Percentiles rank a stretch among this genome's conserved stretches.
These are phyloP conservation scores for Scaptomyza cyrtandrae DNA, from an alignment of 2,888 invertebrate species.

Conservation along the genomic window DNA sequence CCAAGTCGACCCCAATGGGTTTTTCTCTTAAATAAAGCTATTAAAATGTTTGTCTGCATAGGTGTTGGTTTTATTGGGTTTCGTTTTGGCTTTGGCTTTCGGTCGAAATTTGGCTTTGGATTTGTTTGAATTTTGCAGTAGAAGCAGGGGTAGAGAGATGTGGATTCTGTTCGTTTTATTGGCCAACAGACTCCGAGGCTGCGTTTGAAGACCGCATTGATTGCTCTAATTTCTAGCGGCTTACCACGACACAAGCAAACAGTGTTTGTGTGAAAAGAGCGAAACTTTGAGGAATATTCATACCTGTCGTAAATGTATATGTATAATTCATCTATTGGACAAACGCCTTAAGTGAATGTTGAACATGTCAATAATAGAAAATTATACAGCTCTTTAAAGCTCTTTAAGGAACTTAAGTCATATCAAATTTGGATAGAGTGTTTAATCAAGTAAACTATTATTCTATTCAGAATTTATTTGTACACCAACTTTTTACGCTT, in stretches of 20 bases:
- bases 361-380: no score
- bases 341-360: no score
- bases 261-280: neutral
- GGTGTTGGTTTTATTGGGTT: conserved; percentile 37
- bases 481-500: no score
- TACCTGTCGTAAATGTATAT: neutral
- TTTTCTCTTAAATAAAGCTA: conserved; percentile 31
- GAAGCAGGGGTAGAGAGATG: neutral
- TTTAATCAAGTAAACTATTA: neutral
- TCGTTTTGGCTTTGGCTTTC: conserved; percentile 19
- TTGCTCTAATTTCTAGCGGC: conserved; percentile 54
- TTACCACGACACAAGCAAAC: conserved; percentile 16
- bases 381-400: no score
- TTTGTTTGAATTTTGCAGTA: conserved; percentile 4
- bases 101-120: conserved; percentile 46
- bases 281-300: neutral
- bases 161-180: conserved; percentile 1
- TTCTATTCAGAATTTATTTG: neutral
- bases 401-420: no score
- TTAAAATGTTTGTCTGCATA: conserved; percentile 57
- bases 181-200: neutral
- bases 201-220: conserved; percentile 18
- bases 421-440: no score
- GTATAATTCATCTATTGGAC: neutral
- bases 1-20: neutral